Evolutionary conservation across 2,888 invertebrate species (phyloP).

Genomic region (Caenorhabditis virilis): DNA sequence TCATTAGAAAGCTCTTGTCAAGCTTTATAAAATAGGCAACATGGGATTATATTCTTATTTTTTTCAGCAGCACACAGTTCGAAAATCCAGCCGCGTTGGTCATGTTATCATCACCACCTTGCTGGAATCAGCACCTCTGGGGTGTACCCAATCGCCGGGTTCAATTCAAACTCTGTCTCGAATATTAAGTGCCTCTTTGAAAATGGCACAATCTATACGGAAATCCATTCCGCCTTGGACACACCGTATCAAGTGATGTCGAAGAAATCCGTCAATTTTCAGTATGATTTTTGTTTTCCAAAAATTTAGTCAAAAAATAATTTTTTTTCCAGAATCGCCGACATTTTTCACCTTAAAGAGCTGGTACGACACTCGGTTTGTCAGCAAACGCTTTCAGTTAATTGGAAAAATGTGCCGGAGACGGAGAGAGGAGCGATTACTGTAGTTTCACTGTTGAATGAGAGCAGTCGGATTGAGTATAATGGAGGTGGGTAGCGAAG

Average conservation of each 20-base stretch:
- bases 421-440: constrained; percentile 16
- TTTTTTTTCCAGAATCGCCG: constrained; percentile 32
- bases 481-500: constrained; percentile 23
- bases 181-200: constrained; percentile 37
- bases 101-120: constrained; percentile 35
- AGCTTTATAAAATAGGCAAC: no score
- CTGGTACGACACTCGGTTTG: constrained; percentile 36
- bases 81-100: constrained; percentile 33
- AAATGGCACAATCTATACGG: constrained; percentile 28
- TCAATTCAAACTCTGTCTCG: constrained; percentile 13
- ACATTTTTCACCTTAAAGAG: constrained; percentile 42
- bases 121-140: constrained; percentile 25
- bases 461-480: constrained; percentile 23
- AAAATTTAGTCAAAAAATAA: not conserved
- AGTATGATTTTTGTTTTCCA: constrained; percentile 32
- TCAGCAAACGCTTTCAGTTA: constrained; percentile 35
- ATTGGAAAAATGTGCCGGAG: constrained; percentile 36
- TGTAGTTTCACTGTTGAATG: constrained; percentile 41
- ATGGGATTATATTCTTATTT: no score
- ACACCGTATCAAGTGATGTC: constrained; percentile 23
- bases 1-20: no score
- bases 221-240: constrained; percentile 38
- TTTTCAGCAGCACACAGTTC: no score
- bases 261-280: constrained; percentile 44
- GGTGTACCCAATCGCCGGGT: constrained; percentile 23